phyloP scores from a whole-genome alignment of 2,113 vertebrate genomes.

The Montifringilla adamsi region DNA sequence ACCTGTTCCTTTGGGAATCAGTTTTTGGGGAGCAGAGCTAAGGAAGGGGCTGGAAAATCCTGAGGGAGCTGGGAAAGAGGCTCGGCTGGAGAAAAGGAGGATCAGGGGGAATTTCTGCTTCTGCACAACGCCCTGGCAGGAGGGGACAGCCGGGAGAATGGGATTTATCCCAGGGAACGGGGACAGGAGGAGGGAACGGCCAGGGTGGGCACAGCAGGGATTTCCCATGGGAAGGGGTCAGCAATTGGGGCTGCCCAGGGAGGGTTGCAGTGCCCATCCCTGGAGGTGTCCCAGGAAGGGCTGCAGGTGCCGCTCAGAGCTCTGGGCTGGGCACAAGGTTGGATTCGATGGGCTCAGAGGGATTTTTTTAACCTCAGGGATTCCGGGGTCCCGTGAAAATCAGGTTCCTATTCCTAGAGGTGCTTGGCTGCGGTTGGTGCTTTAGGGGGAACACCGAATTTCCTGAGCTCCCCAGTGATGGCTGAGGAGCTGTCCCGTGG shows the following conservation, averaged over 20 bases:
- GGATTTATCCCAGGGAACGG: neutral
- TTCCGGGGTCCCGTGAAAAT: neutral
- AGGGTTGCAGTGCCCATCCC: neutral
- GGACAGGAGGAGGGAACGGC: neutral
- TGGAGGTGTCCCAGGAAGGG: accelerated
- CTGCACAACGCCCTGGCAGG: neutral
- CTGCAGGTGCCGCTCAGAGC: accelerated
- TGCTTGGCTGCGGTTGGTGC: neutral
- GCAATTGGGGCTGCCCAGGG: neutral
- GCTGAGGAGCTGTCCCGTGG: neutral
- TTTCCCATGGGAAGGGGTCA: neutral
- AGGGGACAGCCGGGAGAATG: accelerated
- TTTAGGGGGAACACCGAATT: neutral
- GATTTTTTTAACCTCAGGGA: neutral
- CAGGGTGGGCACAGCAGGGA: neutral
- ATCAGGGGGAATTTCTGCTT: accelerated
- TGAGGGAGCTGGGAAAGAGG: neutral
- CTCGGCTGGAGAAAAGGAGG: neutral
- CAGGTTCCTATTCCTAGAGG: accelerated
- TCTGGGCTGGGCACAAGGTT: no score
- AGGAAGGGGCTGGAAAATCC: neutral
- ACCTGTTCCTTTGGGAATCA: neutral
- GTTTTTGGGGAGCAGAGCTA: neutral
- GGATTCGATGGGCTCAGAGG: accelerated
- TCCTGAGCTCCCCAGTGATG: neutral